phyloP scores from a whole-genome alignment of 2,113 vertebrate species.

The Eclectus roratus region DNA sequence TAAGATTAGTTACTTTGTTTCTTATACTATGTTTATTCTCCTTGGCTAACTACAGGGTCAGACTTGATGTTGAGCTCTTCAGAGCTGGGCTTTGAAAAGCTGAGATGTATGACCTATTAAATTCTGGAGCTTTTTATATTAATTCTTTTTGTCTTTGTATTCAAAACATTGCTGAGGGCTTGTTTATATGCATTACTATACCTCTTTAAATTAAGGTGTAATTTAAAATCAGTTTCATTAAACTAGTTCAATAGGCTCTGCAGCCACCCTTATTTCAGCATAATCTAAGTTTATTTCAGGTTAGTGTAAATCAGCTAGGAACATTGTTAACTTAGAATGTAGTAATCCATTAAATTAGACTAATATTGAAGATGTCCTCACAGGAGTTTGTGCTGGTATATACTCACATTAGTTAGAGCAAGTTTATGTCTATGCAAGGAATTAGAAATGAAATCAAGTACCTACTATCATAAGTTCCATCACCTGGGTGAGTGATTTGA shows the following conservation, averaged over 20 bases:
- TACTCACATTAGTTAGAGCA: neutral
- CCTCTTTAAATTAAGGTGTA: slow-evolving; percentile 27
- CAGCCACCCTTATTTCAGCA: neutral
- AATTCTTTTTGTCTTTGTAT: neutral
- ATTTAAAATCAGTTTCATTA: slow-evolving; percentile 43
- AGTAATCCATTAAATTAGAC: slow-evolving; percentile 42
- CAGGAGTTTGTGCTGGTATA: neutral
- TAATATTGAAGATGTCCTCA: neutral
- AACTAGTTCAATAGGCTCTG: neutral
- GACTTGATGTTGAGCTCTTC: neutral
- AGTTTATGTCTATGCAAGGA: neutral
- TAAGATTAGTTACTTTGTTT: neutral
- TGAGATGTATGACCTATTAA: neutral
- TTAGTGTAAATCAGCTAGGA: slow-evolving; percentile 28
- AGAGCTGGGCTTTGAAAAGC: neutral
- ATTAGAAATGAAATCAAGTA: neutral
- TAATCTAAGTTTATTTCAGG: slow-evolving; percentile 16
- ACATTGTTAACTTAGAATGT: slow-evolving; percentile 17
- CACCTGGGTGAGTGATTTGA: rapidly evolving
- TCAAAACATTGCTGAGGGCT: neutral
- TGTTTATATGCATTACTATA: slow-evolving; percentile 18
- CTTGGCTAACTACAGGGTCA: neutral
- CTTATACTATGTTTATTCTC: neutral
- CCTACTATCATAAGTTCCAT: neutral
- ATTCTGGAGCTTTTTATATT: neutral